Conservation (phyloP, 2,888 invertebrate species). For the Drosophila meridionalis region DNA sequence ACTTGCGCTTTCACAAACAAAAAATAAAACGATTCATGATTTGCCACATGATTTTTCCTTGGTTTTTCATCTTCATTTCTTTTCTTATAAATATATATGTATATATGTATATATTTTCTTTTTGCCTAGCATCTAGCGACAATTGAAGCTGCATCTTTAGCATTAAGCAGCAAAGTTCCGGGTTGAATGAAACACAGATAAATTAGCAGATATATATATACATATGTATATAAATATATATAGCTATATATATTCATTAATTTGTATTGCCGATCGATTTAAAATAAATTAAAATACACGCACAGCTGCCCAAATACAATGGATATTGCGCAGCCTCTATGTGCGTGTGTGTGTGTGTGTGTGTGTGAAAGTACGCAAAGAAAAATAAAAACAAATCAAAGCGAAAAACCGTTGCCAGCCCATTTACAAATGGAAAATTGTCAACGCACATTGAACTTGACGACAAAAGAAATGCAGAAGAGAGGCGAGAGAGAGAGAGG, state of each 20-base stretch:
- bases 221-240: neutral
- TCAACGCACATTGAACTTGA: constrained; percentile 81
- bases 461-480: constrained; percentile 63
- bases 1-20: constrained; percentile 76
- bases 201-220: constrained; percentile 1
- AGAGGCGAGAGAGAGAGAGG: neutral
- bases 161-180: constrained; percentile 57
- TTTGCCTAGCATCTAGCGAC: constrained; percentile 29
- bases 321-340: constrained; percentile 14
- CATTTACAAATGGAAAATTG: constrained; percentile 76
- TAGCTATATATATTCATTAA: constrained; percentile 6
- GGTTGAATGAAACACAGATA: constrained; percentile 67
- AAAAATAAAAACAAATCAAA: constrained; percentile 51
- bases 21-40: constrained; percentile 25
- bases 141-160: constrained; percentile 44
- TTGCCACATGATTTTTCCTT: constrained; percentile 42
- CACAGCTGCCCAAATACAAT: constrained; percentile 73
- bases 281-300: constrained; percentile 77
- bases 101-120: neutral
- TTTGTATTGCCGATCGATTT: constrained; percentile 64
- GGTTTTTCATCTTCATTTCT: neutral
- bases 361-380: constrained; percentile 60
- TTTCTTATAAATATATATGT: constrained; percentile 16
- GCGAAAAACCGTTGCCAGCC: constrained; percentile 63
- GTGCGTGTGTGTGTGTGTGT: constrained; percentile 26